Conservation (phyloP, 2,113 vertebrate genomes). For the Dasypus novemcinctus region DNA sequence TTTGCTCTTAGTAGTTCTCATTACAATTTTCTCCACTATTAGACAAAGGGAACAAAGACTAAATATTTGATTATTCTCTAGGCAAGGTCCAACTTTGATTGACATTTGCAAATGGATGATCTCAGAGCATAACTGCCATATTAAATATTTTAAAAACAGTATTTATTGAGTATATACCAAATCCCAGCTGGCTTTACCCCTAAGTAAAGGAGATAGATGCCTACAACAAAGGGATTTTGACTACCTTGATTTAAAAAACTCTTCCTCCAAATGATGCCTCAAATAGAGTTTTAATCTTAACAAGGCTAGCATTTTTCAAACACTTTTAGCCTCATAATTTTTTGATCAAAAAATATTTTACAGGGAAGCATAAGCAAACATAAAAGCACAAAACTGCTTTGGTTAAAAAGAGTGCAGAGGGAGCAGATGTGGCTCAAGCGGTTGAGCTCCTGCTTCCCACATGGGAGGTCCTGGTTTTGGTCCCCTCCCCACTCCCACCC, state of each 20-base stretch:
- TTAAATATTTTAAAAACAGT: background rate
- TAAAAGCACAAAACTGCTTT: conserved; percentile 1
- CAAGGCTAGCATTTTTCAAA: background rate
- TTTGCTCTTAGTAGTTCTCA: background rate
- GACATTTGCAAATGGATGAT: background rate
- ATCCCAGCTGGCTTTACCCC: background rate
- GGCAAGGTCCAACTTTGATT: background rate
- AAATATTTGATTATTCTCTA: background rate
- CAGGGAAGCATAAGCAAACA: background rate
- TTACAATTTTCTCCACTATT: background rate
- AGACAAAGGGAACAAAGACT: background rate
- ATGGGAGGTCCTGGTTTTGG: no score
- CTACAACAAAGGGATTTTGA: background rate
- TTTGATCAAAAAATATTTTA: conserved; percentile 3
- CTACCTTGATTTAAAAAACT: background rate
- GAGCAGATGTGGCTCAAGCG: no score
- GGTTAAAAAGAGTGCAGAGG: background rate
- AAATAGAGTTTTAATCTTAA: background rate
- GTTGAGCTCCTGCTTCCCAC: no score
- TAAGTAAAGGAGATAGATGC: background rate
- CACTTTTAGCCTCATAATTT: background rate
- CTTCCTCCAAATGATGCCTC: background rate
- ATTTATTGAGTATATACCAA: background rate
- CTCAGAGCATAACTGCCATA: background rate
- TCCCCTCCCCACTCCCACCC: no score